Evolutionary conservation across 2,113 vertebrate genomes (phyloP).

Genomic region (Lipotes vexillifer): DNA sequence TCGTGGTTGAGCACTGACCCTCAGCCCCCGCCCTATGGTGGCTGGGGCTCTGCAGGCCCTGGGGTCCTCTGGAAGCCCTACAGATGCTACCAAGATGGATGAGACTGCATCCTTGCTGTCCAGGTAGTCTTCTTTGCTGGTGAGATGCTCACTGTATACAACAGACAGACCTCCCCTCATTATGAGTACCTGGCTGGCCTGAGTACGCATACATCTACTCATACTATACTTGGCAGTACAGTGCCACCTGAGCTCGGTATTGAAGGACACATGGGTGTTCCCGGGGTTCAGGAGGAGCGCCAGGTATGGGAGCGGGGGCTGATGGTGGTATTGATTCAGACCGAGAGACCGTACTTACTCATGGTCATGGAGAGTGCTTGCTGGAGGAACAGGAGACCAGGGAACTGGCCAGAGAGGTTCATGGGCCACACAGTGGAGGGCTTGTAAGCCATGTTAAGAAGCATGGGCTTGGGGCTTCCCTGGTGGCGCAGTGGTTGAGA

Average conservation of each 20-base stretch:
- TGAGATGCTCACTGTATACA: not conserved
- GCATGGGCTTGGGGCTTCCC: too few species aligned
- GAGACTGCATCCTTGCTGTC: not conserved
- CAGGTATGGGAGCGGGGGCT: rapidly evolving
- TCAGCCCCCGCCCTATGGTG: not conserved
- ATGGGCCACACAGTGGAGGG: not conserved
- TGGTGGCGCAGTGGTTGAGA: too few species aligned
- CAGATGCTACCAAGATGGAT: not conserved
- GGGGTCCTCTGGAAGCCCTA: not conserved
- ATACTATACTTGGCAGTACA: not conserved
- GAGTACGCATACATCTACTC: not conserved
- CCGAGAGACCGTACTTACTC: not conserved
- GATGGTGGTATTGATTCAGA: not conserved
- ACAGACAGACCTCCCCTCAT: not conserved
- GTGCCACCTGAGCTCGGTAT: not conserved
- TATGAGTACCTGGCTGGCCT: not conserved
- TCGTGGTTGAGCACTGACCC: not conserved
- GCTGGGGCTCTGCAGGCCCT: not conserved
- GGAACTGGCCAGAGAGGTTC: not conserved
- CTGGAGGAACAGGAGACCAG: not conserved
- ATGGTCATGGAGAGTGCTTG: not conserved
- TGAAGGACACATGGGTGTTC: not conserved
- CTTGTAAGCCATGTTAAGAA: not conserved
- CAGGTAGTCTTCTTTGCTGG: not conserved
- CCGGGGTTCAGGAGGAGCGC: not conserved